A percentile compares a stretch with the other conserved stretches of the same genome.
These are phyloP conservation scores for Linurgus olivaceus DNA, from an alignment of 2,797 vertebrate genomes.

Conservation along the genomic window DNA sequence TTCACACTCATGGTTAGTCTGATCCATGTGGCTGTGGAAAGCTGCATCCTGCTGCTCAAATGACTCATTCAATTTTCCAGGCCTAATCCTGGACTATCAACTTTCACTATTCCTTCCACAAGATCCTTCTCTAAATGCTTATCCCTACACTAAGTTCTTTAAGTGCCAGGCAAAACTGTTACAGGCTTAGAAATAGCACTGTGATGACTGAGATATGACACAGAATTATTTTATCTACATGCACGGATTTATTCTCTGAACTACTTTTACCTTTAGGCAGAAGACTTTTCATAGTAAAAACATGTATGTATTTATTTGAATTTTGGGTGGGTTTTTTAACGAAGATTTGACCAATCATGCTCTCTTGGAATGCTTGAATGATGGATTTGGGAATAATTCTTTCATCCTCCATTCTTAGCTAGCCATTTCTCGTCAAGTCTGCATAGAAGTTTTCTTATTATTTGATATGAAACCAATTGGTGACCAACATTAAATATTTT, in stretches of 20 bases:
- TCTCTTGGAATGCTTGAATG: not conserved
- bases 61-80: not conserved
- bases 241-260: not conserved
- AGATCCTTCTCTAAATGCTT: not conserved
- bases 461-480: not conserved
- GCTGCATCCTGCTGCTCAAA: not conserved
- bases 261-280: not conserved
- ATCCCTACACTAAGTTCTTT: not conserved
- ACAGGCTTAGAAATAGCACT: not conserved
- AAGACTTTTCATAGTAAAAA: not conserved
- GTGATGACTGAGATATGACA: not conserved
- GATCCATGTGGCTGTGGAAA: not conserved
- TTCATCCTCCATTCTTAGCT: not conserved
- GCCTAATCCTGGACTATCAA: not conserved
- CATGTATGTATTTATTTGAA: not conserved
- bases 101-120: not conserved
- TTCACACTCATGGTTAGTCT: fast-evolving
- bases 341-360: not conserved
- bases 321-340: not conserved
- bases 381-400: not conserved
- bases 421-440: not conserved
- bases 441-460: not conserved
- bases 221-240: not conserved
- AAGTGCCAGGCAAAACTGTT: not conserved
- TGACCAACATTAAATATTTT: not conserved